These are phyloP conservation scores for Stenolophus ochropezus DNA, from an alignment of 2,888 invertebrate genomes.

Conservation along the genomic window DNA sequence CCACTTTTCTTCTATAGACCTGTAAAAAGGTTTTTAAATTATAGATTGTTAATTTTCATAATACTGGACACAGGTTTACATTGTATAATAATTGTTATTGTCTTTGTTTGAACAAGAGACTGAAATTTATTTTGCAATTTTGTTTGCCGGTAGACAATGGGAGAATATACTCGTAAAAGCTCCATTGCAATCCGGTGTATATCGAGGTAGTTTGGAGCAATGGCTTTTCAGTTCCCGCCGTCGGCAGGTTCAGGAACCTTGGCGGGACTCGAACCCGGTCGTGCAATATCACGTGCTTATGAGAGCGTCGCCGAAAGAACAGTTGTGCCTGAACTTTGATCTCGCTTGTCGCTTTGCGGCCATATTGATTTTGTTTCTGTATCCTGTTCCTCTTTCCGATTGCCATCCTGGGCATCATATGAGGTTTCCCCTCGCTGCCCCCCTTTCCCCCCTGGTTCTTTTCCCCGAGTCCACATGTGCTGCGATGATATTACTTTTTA, in stretches of 20 bases:
- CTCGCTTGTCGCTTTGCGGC: slow-evolving; percentile 59
- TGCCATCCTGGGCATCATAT: slow-evolving; percentile 55
- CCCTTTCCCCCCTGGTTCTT: slow-evolving; percentile 1
- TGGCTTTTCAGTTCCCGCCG: neutral
- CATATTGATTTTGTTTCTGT: slow-evolving; percentile 61
- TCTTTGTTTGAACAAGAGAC: too few relatives aligned
- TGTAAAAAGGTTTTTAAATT: too few relatives aligned
- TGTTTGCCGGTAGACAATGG: too few relatives aligned
- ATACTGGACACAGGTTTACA: too few relatives aligned
- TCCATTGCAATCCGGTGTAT: neutral
- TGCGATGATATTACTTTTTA: slow-evolving; percentile 64
- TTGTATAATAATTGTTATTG: too few relatives aligned
- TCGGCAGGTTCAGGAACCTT: neutral
- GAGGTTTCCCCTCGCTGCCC: slow-evolving; percentile 26
- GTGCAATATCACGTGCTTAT: slow-evolving; percentile 59
- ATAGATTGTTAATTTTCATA: too few relatives aligned
- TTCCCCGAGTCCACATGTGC: slow-evolving; percentile 3
- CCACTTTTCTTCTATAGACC: too few relatives aligned
- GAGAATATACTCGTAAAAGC: too few relatives aligned
- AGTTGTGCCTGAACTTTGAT: slow-evolving; percentile 59
- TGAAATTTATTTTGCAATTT: too few relatives aligned
- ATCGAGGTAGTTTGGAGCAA: neutral
- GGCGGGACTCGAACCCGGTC: neutral
- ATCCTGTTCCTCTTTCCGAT: slow-evolving; percentile 49
- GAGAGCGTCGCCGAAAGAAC: slow-evolving; percentile 53